Base-by-base conservation (phyloP, 1,140 invertebrate species). In the Telenomus remus region DNA sequence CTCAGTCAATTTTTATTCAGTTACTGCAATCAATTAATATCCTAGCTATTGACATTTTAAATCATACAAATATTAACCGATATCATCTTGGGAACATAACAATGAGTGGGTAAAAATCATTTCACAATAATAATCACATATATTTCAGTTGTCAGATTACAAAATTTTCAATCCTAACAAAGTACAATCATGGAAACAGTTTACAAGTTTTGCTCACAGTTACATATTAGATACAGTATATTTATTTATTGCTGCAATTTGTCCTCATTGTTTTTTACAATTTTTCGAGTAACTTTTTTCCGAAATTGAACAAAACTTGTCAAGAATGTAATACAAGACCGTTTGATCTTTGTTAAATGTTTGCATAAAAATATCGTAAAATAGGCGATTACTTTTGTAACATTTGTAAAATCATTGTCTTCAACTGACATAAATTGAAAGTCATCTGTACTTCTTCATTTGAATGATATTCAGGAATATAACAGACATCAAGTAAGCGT, bases 201-300 rank as follows among this genome's bases (percentile, higher is more conserved):
- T 42, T 15, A 60, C 47, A 59, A 27, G 37, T 48, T 13, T 43
- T 46, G 43, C 42, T 4, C 5, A 47, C 37, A 64, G 35, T 47
- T 13, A 53, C 39, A 13, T n/a, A 44, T 51, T 49, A 48, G 13
- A 16, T 12, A 46, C 43, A 47, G 4, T 54, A 19, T 46, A 35
- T 54, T 33, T 64, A 64, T 46, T 64, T 64, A 80, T 79, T 73
- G 60, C 51, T 74, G 76, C 49, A 48, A 13, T 54, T 64, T 27
- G 11, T 37, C 14, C 48, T 48, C 37, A 57, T 57, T 57, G 33
- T 15, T 44, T 11, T 39, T 15, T 55, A 47, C 43, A 13, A 56
- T 13, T 9, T 27, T 44, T 13, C 8, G 12, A 35, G 27, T 34
- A 19, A 55, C 15, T 19, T 55, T 47, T 47, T 2, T 39, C 6